Evolutionary conservation across 2,797 vertebrate species (phyloP), one percentile per base, ranked within the genome.

Genomic region (Rhinatrema bivittatum): DNA sequence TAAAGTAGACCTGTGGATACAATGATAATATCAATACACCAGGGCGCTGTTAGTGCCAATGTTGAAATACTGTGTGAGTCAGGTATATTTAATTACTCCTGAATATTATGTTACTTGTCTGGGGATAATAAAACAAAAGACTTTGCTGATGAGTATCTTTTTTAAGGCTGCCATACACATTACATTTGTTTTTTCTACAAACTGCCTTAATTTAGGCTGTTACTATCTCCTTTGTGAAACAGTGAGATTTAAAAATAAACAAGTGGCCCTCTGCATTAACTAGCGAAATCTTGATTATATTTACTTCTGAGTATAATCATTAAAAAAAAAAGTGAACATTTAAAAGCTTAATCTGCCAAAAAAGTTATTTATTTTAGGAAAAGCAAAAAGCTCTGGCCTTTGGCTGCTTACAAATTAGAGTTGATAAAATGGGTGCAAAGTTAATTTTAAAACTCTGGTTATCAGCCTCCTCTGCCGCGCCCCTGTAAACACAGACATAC

Each of bases 381-480:
- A 68, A 54, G n/a, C 25, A 29, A 56, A 54, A 35, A 57, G 37
- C 38, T 72, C 56, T 70, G 44, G 9, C 8, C 44, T 53, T 36
- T 50, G n/a, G 60, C 39, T 32, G 28, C 62, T 53, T 48, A 33
- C 35, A 57, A 42, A 42, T 36, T 28, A 46, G 35, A 61, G 50
- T 62, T 69, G 50, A 52, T 45, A 59, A 48, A 65, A 76, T 55
- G 49, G 56, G 70, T 46, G 36, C 36, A 55, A 66, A 68, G 46
- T 58, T 67, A 59, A 73, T 77, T 54, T 42, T 55, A 46, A 62
- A 73, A 68, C 65, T 68, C 62, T 63, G 52, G 52, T 33, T 24
- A 45, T 39, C 43, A 54, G 64, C 60, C 39, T 54, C 46, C 64
- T 72, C 47, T 58, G 66, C 60, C 60, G 53, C 62, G 53, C 44